Base-by-base conservation (phyloP, 2,888 invertebrate species). In the Andricus quercusramuli region DNA sequence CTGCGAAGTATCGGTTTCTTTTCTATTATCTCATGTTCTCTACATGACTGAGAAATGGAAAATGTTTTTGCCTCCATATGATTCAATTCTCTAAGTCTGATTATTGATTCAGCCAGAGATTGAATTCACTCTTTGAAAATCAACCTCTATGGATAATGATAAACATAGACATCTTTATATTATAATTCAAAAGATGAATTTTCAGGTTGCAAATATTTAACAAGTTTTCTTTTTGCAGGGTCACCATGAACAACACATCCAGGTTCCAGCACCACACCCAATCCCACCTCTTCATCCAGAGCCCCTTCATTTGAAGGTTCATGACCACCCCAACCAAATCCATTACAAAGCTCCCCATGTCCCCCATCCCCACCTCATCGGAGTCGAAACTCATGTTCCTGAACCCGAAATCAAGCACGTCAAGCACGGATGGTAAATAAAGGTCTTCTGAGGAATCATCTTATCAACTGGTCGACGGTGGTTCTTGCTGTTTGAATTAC, bases 341-440 rank as follows among this genome's bases (percentile, higher is more conserved):
- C 92, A 90, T 80, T 90, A 90, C 83, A 86, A 86, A 37, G 85
- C 78, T 68, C 86, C 88, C 92, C 8, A 94, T 91, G 3, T 94
- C 92, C 1, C 93, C 91, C 56, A 94, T 92, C 83, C 95, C 93
- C 86, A 95, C 92, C 93, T 95, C 93, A 32, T 95, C 93, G 83
- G 94, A 92, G 78, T 94, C 91, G 37, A 37, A 37, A 37, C 78
- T 79, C 86, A 93, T 92, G 91, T 90, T 91, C 90, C 94, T 93
- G 78, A 95, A 93, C 79, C 94, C 86, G 92, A 94, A 93, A 74
- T 94, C 92, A 84, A 94, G 93, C n/a, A 94, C 93, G 77, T 94
- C 89, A 62, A 94, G 93, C 44, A 94, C 93, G 79, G 93, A 79
- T 90, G 89, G 88, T 89, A 88, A 85, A 83, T 82, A 77, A 66